Evolutionary conservation across 2,797 vertebrate genomes (phyloP).

Genomic region (Periophthalmus magnuspinnatus): DNA sequence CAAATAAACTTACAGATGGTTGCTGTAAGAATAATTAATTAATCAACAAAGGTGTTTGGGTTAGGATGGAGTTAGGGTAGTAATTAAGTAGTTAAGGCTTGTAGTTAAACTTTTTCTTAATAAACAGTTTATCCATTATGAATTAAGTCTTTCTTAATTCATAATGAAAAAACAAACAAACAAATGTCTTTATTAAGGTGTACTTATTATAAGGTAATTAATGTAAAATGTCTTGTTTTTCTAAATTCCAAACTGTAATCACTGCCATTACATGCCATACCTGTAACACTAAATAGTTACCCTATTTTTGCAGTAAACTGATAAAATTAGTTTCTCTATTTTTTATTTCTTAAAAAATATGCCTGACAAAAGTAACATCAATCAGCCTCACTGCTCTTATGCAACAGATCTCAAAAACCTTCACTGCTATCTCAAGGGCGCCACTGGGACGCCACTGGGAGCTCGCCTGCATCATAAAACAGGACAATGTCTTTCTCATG

Average conservation of each 20-base stretch:
- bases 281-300: background rate
- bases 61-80: no score
- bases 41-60: no score
- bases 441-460: slow-evolving; percentile 34
- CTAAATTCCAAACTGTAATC: background rate
- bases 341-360: no score
- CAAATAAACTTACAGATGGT: no score
- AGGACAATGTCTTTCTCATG: slow-evolving; percentile 42
- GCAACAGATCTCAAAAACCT: slow-evolving; percentile 41
- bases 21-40: no score
- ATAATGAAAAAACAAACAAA: no score
- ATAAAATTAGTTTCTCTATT: background rate
- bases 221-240: background rate
- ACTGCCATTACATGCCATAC: background rate
- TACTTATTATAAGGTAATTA: no score
- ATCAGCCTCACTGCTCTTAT: slow-evolving; percentile 34
- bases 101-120: no score
- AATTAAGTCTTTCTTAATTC: no score
- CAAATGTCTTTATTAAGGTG: no score
- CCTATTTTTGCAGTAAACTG: background rate
- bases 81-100: no score
- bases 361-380: slow-evolving; percentile 22
- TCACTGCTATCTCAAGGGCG: slow-evolving; percentile 33
- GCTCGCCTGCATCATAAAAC: slow-evolving; percentile 30
- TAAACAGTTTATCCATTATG: no score